A percentile compares a stretch with the other conserved stretches of the same genome.
Evolutionary conservation across 1,140 invertebrate genomes (phyloP).

Genomic region (Rhyacophila brunnea): DNA sequence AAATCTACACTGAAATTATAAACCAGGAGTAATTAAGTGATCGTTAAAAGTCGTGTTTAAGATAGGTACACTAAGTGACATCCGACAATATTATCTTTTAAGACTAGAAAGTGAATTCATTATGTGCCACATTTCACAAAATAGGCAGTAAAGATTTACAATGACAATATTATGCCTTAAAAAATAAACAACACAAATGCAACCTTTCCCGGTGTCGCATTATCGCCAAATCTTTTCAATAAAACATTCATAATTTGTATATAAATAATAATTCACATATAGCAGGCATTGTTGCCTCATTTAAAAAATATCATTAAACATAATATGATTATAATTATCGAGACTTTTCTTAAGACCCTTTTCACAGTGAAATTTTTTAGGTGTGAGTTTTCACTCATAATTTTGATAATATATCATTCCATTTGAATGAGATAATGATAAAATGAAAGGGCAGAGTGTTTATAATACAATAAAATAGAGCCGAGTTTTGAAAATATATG

Average conservation of each 20-base stretch:
- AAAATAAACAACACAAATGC: slow-evolving; percentile 12
- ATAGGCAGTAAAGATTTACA: slow-evolving; percentile 16
- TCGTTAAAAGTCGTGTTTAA: slow-evolving; percentile 6
- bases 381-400: not conserved
- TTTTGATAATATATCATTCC: no score
- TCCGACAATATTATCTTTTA: slow-evolving; percentile 21
- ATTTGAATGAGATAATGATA: no score
- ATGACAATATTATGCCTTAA: slow-evolving; percentile 4
- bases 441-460: no score
- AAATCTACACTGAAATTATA: slow-evolving; percentile 1
- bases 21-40: not conserved
- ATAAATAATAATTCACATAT: slow-evolving; percentile 9
- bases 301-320: not conserved
- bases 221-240: slow-evolving; percentile 5
- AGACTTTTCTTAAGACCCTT: not conserved
- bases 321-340: not conserved
- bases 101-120: slow-evolving; percentile 17
- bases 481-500: no score
- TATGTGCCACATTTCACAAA: slow-evolving; percentile 15
- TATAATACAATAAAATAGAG: no score
- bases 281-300: not conserved
- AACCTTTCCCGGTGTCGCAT: slow-evolving; percentile 9
- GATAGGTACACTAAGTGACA: slow-evolving; percentile 24
- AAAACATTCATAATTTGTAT: slow-evolving; percentile 3
- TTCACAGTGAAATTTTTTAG: not conserved